Base-by-base conservation (phyloP, 2,888 invertebrate genomes). In the Cryptocephalus moraei region DNA sequence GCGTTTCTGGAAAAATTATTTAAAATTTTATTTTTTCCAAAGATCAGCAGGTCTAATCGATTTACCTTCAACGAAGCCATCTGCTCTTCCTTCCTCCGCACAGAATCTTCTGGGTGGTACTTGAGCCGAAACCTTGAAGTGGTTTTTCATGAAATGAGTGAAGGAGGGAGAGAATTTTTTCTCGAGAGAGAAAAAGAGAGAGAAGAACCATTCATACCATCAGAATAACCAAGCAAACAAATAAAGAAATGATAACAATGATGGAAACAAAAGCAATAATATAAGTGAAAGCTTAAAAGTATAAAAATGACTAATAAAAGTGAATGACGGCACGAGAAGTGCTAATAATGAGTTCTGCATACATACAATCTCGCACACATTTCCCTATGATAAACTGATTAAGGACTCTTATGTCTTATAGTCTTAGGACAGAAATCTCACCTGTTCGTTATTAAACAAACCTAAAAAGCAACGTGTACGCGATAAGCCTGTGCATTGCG, bases 41-140 rank as follows among this genome's bases (percentile, higher is more conserved):
- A 36, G 12, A 11, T 31, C 43, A 33, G 11, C 11, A 33, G 12
- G 32, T 11, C 0, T 8, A 41, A 43, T 22, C 41, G 2, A 48
- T 43, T 47, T 51, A 91, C 91, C 80, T 85, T 86, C 39, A 93
- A 73, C 48, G 89, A 86, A 47, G 76, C 73, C 47, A 84, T 74
- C 62, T 92, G 90, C 64, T 95, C 94, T 12, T 90, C 88, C 69
- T 88, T 91, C 47, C 91, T 76, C 69, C 88, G 92, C 33, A 87
- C 79, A 45, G 91, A 91, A 65, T 97, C 96, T 70, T 94, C 93
- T 3, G 99, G 99, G 71, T 99, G 97, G 67, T 97, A 99, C 76
- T 97, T 97, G 60, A 90, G 84, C 74, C 95, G 94, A 80, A 99
- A 99, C 97, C 99, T 99, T 74, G 49, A 66, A 34, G 6, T 36